Evolutionary conservation across 2,113 vertebrate genomes (phyloP).

Genomic region (Nicator chloris): DNA sequence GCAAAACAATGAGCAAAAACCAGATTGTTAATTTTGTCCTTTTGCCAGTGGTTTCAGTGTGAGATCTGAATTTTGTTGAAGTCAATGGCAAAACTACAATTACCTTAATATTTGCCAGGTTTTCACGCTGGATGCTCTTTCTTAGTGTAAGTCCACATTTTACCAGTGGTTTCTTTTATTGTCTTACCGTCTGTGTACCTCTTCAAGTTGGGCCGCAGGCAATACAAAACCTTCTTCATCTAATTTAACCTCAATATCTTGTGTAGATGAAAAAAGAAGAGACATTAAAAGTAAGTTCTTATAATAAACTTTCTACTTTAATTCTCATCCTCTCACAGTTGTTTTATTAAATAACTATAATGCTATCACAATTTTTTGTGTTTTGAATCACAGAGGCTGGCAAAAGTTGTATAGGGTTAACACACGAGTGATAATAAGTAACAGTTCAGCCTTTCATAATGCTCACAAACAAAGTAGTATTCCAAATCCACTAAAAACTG

Average conservation of each 20-base stretch:
- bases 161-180: background rate
- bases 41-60: background rate
- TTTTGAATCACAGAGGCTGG: background rate
- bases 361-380: background rate
- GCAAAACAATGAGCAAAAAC: background rate
- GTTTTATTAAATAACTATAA: background rate
- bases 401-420: background rate
- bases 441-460: background rate
- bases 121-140: background rate
- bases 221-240: constrained; percentile 87
- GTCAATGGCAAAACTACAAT: background rate
- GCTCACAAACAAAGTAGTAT: background rate
- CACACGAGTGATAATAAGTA: background rate
- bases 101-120: background rate
- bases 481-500: background rate
- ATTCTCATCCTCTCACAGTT: background rate
- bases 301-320: background rate
- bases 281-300: background rate
- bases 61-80: background rate
- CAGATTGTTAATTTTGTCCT: background rate
- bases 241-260: constrained; percentile 93
- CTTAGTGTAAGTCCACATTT: background rate
- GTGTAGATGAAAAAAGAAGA: constrained; percentile 5
- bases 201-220: constrained; percentile 72
- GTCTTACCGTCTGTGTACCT: constrained; percentile 80